Base-by-base conservation (phyloP, 2,888 invertebrate species). In the Laothoe populi region DNA sequence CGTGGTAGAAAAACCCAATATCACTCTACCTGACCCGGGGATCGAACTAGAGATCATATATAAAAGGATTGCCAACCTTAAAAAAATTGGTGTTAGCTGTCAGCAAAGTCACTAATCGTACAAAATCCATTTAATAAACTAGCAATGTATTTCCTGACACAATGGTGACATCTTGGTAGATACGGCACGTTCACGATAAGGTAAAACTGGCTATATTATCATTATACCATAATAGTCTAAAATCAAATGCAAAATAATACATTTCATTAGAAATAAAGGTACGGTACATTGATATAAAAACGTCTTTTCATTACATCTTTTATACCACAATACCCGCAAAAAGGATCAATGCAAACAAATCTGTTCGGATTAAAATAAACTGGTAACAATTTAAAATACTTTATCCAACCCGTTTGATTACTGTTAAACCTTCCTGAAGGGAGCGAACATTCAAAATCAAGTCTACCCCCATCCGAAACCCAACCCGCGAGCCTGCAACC, bases 401-500 rank as follows among this genome's bases (percentile, higher is more conserved):
- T 57, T 24, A 58, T 24, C n/a, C 23, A 58, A 42, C 58, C 40
- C 58, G 38, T 58, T 58, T 2, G 58, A 42, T 58, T 35, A 23
- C 58, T 57, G n/a, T 57, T 57, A 57, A 40, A 40, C 38, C 11
- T 38, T 57, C 23, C 4, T 8, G 24, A 57, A 26, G 44, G 13
- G 40, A 16, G 31, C 35, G 57, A 57, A 35, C 10, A 38, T 44
- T 44, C 35, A 62, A 38, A 62, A 62, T 40, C 40, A 53, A 42
- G 49, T 53, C 42, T 60, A 49, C 21, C 57, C 38, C 58, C 16
- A 40, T 13, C 26, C 4, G 67, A 64, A 24, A 40, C 19, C 26
- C 4, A 68, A 64, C 66, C 67, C 64, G 58, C 66, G 79, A 79
- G 80, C 77, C 83, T 85, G 84, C 73, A 75, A 69, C 69, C 71